Evolutionary conservation across 2,888 invertebrate species (phyloP).

Genomic region (Daptonema setosum): DNA sequence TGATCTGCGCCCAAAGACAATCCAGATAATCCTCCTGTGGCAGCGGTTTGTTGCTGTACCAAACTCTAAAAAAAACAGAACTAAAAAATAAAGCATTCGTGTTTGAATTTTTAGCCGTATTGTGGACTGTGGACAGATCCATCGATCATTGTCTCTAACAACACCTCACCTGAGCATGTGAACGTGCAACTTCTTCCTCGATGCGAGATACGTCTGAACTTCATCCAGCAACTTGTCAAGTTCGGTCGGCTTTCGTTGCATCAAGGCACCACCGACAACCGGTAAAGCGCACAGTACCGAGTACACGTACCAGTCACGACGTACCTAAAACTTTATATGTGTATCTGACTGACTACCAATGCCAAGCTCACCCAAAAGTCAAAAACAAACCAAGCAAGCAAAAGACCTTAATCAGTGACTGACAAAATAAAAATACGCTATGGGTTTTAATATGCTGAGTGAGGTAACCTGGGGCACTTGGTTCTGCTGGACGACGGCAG

Average conservation of each 20-base stretch:
- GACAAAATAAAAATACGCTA: too few species aligned
- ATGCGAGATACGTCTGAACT: conserved; percentile 60
- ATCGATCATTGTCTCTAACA: too few species aligned
- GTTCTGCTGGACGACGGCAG: conserved; percentile 61
- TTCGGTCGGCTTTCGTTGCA: conserved; percentile 82
- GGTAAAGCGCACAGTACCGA: conserved; percentile 51
- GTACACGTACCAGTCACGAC: conserved; percentile 42
- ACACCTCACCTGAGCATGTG: conserved; percentile 68
- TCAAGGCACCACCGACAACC: conserved; percentile 67
- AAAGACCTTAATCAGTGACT: too few species aligned
- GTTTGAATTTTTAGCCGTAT: too few species aligned
- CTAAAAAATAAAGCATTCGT: too few species aligned
- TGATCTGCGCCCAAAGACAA: conserved; percentile 80
- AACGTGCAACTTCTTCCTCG: conserved; percentile 68
- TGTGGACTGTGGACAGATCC: too few species aligned
- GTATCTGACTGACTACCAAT: too few species aligned
- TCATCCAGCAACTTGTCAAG: conserved; percentile 66
- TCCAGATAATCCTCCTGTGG: conserved; percentile 86
- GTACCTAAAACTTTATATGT: conserved; percentile 34
- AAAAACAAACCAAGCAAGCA: too few species aligned
- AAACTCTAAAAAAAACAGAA: too few species aligned
- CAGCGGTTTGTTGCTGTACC: conserved; percentile 79
- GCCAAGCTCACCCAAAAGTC: too few species aligned
- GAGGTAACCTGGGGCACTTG: conserved; percentile 77
- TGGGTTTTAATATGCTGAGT: too few species aligned